Conservation (phyloP, 2,113 vertebrate genomes). For the Lamprologus ornatipinnis region DNA sequence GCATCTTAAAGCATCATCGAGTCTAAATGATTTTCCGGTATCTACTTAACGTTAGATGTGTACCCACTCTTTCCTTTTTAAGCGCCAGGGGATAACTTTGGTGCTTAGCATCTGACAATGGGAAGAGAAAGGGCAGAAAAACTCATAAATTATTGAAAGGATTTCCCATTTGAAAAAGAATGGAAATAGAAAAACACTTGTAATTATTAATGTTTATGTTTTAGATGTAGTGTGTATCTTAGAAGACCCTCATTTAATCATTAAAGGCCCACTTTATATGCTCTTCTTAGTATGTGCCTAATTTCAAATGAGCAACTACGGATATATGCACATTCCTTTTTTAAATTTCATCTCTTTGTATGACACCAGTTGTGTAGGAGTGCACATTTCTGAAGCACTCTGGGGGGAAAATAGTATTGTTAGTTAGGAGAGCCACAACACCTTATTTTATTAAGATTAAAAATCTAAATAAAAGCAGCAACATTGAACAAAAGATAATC, state of each 20-base stretch:
- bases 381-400: background rate
- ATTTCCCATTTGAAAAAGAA: background rate
- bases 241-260: background rate
- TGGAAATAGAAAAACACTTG: background rate
- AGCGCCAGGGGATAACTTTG: background rate
- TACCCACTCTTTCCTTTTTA: background rate
- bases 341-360: background rate
- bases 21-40: background rate
- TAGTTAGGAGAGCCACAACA: background rate
- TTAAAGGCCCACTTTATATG: background rate
- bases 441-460: background rate
- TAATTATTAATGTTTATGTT: background rate
- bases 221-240: background rate
- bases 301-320: background rate
- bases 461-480: background rate
- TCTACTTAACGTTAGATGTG: slow-evolving; percentile 3
- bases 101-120: background rate
- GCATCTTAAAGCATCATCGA: background rate
- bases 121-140: background rate
- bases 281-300: background rate
- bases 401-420: background rate
- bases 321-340: background rate
- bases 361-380: background rate
- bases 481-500: background rate
- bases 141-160: background rate